phyloP scores from a whole-genome alignment of 2,113 vertebrate species.

The Callocephalon fimbriatum region DNA sequence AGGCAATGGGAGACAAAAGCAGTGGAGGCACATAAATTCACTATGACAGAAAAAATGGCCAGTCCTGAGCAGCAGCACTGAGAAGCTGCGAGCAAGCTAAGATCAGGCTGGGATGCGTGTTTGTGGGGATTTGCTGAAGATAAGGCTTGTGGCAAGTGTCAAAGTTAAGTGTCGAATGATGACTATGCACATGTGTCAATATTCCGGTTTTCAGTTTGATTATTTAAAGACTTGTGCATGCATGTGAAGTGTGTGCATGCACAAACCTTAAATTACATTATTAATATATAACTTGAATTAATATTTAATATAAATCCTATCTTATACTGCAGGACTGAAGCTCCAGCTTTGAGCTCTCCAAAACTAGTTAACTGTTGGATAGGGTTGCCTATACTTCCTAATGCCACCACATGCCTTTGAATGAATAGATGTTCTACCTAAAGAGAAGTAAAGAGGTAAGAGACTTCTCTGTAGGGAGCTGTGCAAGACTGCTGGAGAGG shows the following conservation, averaged over 20 bases:
- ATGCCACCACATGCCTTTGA: neutral
- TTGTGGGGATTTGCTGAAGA: neutral
- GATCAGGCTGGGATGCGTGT: neutral
- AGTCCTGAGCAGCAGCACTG: neutral
- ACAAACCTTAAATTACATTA: neutral
- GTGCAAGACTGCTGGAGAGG: neutral
- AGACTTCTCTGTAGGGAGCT: neutral
- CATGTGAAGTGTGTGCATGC: neutral
- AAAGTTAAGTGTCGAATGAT: neutral
- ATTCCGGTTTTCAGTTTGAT: neutral
- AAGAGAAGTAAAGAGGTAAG: neutral
- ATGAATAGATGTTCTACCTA: neutral
- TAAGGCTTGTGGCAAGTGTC: neutral
- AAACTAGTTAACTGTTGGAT: neutral
- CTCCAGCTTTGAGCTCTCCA: neutral
- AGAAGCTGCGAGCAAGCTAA: neutral
- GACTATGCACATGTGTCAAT: rapidly evolving
- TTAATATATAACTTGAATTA: neutral
- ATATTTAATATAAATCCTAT: neutral
- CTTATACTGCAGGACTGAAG: neutral
- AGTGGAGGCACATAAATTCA: rapidly evolving
- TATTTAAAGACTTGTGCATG: neutral
- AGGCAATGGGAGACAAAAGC: neutral
- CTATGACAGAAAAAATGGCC: neutral
- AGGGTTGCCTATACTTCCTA: neutral